Conservation (phyloP, 2,888 invertebrate genomes). For the Plutella xylostella region DNA sequence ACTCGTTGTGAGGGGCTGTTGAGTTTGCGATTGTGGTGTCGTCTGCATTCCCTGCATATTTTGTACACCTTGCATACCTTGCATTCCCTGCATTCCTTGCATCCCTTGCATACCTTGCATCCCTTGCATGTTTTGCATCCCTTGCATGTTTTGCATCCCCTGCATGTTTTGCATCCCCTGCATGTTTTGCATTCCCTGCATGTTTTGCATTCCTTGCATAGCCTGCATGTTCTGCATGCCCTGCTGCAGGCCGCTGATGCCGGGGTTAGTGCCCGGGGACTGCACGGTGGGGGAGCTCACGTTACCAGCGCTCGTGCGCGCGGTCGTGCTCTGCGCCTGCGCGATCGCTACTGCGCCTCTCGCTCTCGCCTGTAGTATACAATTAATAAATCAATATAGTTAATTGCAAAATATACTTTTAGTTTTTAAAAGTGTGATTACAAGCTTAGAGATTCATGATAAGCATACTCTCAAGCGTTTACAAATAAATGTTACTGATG, state of each 20-base stretch:
- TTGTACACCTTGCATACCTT: too few species aligned
- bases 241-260: constrained; percentile 8
- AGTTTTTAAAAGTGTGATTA: too few species aligned
- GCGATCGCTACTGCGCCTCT: constrained; percentile 60
- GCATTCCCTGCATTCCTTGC: too few species aligned
- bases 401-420: too few species aligned
- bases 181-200: too few species aligned
- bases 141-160: too few species aligned
- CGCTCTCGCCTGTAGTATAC: constrained; percentile 61
- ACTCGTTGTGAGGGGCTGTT: constrained; percentile 24
- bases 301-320: constrained; percentile 74
- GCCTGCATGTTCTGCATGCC: constrained; percentile 12
- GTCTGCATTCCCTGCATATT: constrained; percentile 3
- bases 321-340: constrained; percentile 61
- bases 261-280: constrained; percentile 38
- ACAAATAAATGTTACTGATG: too few species aligned
- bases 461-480: background rate
- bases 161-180: too few species aligned
- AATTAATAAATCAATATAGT: too few species aligned
- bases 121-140: too few species aligned
- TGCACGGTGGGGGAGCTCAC: constrained; percentile 52
- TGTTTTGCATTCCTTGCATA: background rate
- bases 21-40: constrained; percentile 23
- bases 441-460: constrained; percentile 23
- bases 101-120: too few species aligned